Evolutionary conservation across 2,888 invertebrate genomes (phyloP).

Genomic region (Mamestra brassicae): DNA sequence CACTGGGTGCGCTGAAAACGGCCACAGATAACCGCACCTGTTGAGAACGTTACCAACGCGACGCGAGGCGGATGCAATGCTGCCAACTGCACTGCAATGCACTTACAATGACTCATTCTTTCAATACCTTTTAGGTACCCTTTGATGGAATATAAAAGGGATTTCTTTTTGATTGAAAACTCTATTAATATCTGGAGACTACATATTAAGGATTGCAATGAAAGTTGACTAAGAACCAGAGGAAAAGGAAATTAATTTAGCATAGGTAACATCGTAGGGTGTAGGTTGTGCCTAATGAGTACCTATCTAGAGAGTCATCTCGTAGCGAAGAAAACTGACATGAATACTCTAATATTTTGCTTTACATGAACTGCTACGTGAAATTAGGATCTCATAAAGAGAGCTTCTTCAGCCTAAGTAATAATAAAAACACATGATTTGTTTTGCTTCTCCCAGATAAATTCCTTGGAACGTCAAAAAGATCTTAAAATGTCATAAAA

Average conservation of each 20-base stretch:
- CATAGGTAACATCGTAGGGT: no score
- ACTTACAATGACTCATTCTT: constrained; percentile 22
- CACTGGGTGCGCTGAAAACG: constrained; percentile 31
- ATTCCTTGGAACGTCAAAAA: neutral
- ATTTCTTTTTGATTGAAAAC: neutral
- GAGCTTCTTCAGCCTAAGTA: neutral
- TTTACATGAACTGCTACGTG: neutral
- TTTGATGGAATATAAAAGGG: neutral
- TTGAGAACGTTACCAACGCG: constrained; percentile 25
- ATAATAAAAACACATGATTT: neutral
- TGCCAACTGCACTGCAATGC: constrained; percentile 42
- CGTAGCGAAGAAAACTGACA: no score
- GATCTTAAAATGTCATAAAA: neutral
- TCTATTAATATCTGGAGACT: neutral
- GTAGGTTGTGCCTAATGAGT: no score
- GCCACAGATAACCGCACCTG: constrained; percentile 51
- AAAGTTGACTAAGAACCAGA: no score
- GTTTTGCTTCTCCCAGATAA: neutral
- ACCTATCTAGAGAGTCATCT: no score
- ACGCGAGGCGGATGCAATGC: constrained; percentile 17
- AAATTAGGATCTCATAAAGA: neutral
- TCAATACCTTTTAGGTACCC: constrained; percentile 11
- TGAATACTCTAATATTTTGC: no score
- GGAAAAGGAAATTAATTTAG: no score
- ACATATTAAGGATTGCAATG: neutral